Evolutionary conservation across 2,797 vertebrate species (phyloP).

Genomic region (Phrynocephalus forsythii): DNA sequence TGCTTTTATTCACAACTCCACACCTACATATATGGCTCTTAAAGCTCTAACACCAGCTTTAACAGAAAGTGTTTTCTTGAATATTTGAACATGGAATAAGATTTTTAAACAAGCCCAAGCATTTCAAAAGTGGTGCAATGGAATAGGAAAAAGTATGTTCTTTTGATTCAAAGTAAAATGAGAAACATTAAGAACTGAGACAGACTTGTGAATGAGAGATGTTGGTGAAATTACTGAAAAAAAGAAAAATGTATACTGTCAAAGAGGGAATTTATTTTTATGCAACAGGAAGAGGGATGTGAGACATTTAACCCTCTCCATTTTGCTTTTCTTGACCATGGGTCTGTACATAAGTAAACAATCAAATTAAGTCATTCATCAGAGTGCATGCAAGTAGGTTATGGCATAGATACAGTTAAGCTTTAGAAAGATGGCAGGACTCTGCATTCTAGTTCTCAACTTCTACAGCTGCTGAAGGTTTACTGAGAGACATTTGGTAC

Average conservation of each 20-base stretch:
- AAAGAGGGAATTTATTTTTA: neutral
- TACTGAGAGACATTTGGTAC: neutral
- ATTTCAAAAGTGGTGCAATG: neutral
- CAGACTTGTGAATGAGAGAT: neutral
- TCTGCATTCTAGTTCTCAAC: neutral
- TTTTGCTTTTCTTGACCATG: neutral
- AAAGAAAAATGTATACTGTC: neutral
- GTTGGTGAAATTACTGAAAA: neutral
- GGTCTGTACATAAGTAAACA: neutral
- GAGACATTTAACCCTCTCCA: neutral
- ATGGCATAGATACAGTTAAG: neutral
- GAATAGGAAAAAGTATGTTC: neutral
- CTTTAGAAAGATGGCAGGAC: neutral
- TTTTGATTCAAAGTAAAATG: neutral
- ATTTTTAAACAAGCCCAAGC: neutral
- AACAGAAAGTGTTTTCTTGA: neutral
- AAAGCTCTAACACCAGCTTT: neutral
- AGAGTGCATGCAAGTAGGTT: neutral
- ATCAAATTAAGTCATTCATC: neutral
- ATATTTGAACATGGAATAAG: neutral
- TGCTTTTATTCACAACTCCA: too few relatives aligned
- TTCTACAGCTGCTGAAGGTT: conserved; percentile 1
- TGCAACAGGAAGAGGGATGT: neutral
- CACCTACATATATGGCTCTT: too few relatives aligned
- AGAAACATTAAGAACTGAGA: neutral